Percentiles rank a stretch among this genome's conserved stretches.
Evolutionary conservation across 2,888 invertebrate genomes (phyloP).

Genomic region (Euplagia quadripunctaria): DNA sequence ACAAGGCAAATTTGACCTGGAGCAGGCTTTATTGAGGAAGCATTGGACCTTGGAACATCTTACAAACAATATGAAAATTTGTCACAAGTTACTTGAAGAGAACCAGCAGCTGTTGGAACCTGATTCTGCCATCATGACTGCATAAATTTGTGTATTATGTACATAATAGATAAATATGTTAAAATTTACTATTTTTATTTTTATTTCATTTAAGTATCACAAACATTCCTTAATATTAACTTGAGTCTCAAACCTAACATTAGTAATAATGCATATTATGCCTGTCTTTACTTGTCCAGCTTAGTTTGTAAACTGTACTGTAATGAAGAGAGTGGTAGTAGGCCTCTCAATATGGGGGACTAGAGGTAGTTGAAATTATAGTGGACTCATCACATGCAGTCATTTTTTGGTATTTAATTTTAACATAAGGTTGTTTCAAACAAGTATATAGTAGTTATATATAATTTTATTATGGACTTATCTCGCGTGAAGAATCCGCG

Average conservation of each 20-base stretch:
- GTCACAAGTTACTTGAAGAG: slow-evolving; percentile 83
- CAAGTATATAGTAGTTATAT: no score
- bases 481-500: no score
- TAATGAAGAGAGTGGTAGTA: no score
- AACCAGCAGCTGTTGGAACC: slow-evolving; percentile 81
- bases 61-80: slow-evolving; percentile 88
- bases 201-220: background rate
- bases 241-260: background rate
- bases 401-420: no score
- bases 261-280: background rate
- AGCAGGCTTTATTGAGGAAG: slow-evolving; percentile 92
- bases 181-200: no score
- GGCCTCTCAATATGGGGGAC: no score
- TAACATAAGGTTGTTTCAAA: no score
- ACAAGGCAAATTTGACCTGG: slow-evolving; percentile 93
- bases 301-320: no score
- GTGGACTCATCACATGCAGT: no score
- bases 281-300: no score
- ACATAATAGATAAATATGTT: background rate
- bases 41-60: slow-evolving; percentile 93
- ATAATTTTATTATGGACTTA: no score
- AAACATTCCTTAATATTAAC: background rate
- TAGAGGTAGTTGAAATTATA: no score
- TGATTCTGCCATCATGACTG: slow-evolving; percentile 66
- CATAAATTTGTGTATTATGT: slow-evolving; percentile 36